Evolutionary conservation across 2,888 invertebrate species (phyloP).

Genomic region (Sthenelais limicola): DNA sequence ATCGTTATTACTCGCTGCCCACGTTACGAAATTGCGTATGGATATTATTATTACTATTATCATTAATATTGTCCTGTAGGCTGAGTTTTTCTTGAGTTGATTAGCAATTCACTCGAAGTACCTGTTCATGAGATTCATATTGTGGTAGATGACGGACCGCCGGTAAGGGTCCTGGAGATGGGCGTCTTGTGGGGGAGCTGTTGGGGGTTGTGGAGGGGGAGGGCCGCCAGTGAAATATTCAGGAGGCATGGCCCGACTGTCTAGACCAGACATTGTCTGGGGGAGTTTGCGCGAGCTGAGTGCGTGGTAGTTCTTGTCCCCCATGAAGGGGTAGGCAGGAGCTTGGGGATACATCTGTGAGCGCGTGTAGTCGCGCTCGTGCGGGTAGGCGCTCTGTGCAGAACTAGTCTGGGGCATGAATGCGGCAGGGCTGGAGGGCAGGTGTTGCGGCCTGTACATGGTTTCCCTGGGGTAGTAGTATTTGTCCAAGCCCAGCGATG

Average conservation of each 20-base stretch:
- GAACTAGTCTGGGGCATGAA: constrained; percentile 66
- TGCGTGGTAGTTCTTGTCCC: constrained; percentile 66
- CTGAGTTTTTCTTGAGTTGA: neutral
- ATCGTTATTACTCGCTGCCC: no score
- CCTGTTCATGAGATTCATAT: constrained; percentile 61
- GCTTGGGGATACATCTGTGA: constrained; percentile 62
- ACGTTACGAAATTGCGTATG: constrained; percentile 9
- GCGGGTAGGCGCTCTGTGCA: constrained; percentile 60
- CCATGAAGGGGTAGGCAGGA: constrained; percentile 66
- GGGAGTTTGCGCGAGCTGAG: constrained; percentile 50
- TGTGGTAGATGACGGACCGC: constrained; percentile 67
- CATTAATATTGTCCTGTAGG: neutral
- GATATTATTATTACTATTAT: neutral
- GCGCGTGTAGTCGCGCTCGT: constrained; percentile 64
- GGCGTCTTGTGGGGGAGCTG: constrained; percentile 58
- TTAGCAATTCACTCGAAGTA: constrained; percentile 53
- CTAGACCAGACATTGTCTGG: constrained; percentile 56
- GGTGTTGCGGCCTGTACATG: constrained; percentile 67
- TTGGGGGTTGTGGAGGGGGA: constrained; percentile 57
- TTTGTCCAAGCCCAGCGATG: constrained; percentile 66
- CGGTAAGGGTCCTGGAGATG: constrained; percentile 69
- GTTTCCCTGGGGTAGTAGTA: constrained; percentile 67
- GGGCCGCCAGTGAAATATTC: constrained; percentile 56
- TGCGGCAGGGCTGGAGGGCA: constrained; percentile 63
- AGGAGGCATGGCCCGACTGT: constrained; percentile 54